phyloP scores from a whole-genome alignment of 2,888 invertebrate genomes.

The Agonopterix alstromeriana region DNA sequence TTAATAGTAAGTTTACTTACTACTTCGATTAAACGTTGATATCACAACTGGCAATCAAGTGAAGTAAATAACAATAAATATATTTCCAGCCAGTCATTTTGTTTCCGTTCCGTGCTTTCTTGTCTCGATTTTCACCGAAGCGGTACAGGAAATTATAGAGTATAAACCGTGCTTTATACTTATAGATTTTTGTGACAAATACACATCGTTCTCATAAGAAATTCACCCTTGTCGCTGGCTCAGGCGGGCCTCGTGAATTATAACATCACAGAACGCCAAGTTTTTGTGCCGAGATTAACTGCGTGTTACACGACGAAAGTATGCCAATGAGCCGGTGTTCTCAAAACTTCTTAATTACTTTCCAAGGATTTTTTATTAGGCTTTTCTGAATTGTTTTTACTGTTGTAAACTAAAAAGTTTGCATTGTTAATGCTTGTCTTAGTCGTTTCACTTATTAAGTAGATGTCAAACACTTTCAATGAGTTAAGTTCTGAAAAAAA shows the following conservation, averaged over 20 bases:
- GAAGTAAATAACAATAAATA: too few species aligned
- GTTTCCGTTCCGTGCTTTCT: not conserved
- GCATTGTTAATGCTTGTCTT: too few species aligned
- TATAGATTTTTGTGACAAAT: slow-evolving; percentile 58
- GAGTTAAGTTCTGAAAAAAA: too few species aligned
- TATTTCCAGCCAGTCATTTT: not conserved
- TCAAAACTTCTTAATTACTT: slow-evolving; percentile 66
- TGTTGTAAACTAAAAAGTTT: too few species aligned
- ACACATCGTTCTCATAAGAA: slow-evolving; percentile 53
- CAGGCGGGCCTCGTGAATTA: slow-evolving; percentile 55
- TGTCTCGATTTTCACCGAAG: not conserved
- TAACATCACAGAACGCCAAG: slow-evolving; percentile 52
- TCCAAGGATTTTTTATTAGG: too few species aligned
- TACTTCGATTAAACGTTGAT: too few species aligned
- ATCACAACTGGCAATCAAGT: too few species aligned
- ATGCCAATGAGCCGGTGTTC: slow-evolving; percentile 61
- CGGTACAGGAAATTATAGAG: not conserved
- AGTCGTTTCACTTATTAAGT: too few species aligned
- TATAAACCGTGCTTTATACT: slow-evolving; percentile 4
- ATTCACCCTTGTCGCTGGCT: slow-evolving; percentile 58
- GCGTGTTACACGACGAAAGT: slow-evolving; percentile 65
- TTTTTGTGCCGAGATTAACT: slow-evolving; percentile 66
- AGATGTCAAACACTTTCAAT: too few species aligned
- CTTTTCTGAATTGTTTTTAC: too few species aligned
- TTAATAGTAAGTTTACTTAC: too few species aligned